A percentile compares a stretch with the other conserved stretches of the same genome.
phyloP scores from a whole-genome alignment of 1,140 invertebrate species.

The Mactra quadrangularis region DNA sequence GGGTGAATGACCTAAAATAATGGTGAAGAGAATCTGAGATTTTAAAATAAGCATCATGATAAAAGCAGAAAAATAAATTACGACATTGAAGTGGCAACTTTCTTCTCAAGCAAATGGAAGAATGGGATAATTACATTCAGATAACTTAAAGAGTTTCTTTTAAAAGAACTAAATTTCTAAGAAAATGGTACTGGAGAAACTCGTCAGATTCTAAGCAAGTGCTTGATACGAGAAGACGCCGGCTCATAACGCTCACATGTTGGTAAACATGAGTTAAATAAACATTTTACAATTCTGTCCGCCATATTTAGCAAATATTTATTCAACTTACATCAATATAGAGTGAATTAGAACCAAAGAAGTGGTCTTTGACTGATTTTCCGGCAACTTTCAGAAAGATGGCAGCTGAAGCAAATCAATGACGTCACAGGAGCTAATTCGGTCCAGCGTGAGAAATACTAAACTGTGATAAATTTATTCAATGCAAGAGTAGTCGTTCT shows the following conservation, averaged over 20 bases:
- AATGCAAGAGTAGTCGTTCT: neutral
- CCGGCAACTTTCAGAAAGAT: conserved; percentile 40
- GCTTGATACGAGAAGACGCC: neutral
- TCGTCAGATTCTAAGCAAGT: neutral
- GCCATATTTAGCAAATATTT: too few species aligned
- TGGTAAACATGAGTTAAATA: neutral
- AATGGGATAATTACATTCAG: too few species aligned
- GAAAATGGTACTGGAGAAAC: too few species aligned
- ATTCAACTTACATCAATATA: neutral
- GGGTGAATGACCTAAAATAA: too few species aligned
- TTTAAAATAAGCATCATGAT: too few species aligned
- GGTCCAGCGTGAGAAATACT: conserved; percentile 11
- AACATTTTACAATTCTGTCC: neutral
- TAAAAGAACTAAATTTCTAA: too few species aligned
- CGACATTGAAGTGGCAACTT: too few species aligned
- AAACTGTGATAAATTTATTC: neutral
- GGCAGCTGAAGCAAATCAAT: conserved; percentile 37
- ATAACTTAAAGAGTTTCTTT: too few species aligned
- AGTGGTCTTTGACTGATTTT: neutral
- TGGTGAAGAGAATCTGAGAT: too few species aligned
- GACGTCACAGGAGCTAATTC: conserved; percentile 23
- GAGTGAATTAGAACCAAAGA: neutral
- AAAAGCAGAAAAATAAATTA: too few species aligned
- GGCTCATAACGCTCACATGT: conserved; percentile 5
- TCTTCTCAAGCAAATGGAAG: too few species aligned